Evolutionary conservation across 1,140 invertebrate genomes (phyloP).

Genomic region (Ericerus pela): DNA sequence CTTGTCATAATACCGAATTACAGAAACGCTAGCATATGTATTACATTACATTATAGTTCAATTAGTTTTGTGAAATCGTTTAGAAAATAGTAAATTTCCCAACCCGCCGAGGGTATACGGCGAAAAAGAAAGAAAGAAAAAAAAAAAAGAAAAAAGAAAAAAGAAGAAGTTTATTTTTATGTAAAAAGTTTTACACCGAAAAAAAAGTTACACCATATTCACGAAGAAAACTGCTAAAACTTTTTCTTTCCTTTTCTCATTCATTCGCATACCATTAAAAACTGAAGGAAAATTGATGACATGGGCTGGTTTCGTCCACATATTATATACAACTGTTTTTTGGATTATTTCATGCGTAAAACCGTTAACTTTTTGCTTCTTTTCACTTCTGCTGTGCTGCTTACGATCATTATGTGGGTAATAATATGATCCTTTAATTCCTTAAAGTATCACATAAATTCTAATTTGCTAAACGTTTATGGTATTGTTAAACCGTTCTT

Average conservation of each 20-base stretch:
- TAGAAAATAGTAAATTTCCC: conserved; percentile 8
- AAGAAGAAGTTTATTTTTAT: conserved; percentile 7
- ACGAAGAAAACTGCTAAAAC: background rate
- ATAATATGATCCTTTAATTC: too few species aligned
- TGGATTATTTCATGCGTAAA: conserved; percentile 10
- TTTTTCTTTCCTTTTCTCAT: background rate
- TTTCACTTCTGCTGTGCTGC: too few species aligned
- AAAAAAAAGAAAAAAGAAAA: too few species aligned
- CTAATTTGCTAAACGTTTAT: too few species aligned
- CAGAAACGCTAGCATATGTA: conserved; percentile 5
- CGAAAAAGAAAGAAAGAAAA: too few species aligned
- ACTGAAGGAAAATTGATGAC: conserved; percentile 5
- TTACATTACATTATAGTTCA: background rate
- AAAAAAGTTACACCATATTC: too few species aligned
- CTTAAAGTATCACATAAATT: too few species aligned
- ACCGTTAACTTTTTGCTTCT: background rate
- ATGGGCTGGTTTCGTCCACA: conserved; percentile 1
- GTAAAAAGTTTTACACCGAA: conserved; percentile 7
- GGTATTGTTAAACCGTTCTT: too few species aligned
- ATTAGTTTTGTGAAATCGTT: conserved; percentile 12
- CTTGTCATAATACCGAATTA: conserved; percentile 4
- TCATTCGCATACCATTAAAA: conserved; percentile 9
- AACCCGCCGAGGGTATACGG: too few species aligned
- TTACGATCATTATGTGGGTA: too few species aligned
- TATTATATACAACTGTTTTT: conserved; percentile 11